A percentile compares a stretch with the other conserved stretches of the same genome.
These are phyloP conservation scores for Microtus ochrogaster DNA, from an alignment of 2,113 vertebrate species.

Conservation along the genomic window DNA sequence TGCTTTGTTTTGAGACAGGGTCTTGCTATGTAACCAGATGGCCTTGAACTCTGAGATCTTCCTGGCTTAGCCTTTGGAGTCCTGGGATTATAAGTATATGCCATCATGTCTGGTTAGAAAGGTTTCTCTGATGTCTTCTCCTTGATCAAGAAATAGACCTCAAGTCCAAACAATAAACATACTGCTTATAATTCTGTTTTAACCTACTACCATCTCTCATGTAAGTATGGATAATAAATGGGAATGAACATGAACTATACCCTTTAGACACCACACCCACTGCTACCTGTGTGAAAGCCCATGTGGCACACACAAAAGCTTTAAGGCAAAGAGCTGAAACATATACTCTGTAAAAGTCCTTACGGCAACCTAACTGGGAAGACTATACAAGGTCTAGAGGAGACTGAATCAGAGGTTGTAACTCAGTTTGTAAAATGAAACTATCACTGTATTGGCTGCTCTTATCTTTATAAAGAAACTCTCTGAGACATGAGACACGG, in stretches of 20 bases:
- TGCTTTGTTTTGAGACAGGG: not conserved
- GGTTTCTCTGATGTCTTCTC: not conserved
- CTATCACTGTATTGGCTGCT: not conserved
- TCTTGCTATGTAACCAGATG: not conserved
- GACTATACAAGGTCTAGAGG: not conserved
- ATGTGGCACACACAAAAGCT: not conserved
- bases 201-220: not conserved
- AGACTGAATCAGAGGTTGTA: not conserved
- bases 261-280: not conserved
- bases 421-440: not conserved
- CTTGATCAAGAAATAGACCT: slow-evolving; percentile 9
- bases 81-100: not conserved
- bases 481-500: not conserved
- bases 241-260: not conserved
- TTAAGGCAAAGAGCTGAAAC: not conserved
- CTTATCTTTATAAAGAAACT: not conserved
- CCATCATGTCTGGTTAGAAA: not conserved
- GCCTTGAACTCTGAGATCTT: not conserved
- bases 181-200: not conserved
- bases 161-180: not conserved
- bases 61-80: not conserved
- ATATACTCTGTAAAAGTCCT: not conserved
- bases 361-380: not conserved
- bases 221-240: not conserved
- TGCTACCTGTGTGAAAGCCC: not conserved